Evolutionary conservation across 2,888 invertebrate species (phyloP), one percentile per base, ranked within the genome.

Genomic region (Fissipunctia ypsillon): DNA sequence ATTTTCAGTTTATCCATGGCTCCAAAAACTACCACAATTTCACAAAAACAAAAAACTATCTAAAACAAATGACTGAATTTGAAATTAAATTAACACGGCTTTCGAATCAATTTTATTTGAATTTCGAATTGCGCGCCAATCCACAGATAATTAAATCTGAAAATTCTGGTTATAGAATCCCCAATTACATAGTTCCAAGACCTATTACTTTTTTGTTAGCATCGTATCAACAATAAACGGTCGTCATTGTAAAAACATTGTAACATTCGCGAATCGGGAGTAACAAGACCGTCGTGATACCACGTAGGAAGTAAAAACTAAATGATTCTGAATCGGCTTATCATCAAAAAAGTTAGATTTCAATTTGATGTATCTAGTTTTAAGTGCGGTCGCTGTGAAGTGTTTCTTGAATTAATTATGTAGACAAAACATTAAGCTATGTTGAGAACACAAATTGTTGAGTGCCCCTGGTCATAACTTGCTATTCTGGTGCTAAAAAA

Each of bases 211-310:
- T 84, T 84, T 84, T 84, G 78, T 69, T 70, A 48, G 45, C 63
- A 60, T 72, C 67, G 41, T 78, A 86, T 85, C 76, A 84, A 84
- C 86, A 84, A 84, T 83, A 72, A 84, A 78, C 73, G n/a, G 57
- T 73, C 81, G 74, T 78, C 76, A 84, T 74, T 73, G 68, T 52
- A 78, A 79, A 83, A 85, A 73, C 63, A 52, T 61, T 69, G 66
- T 69, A 78, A 69, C 76, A 76, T 70, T 70, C 57, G 45, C 63
- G 63, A 66, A 67, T 72, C 59, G 69, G 59, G 84, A 80, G 72
- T 75, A 83, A 72, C 84, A 84, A 84, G 84, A 80, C 73, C 86
- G 60, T 71, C 68, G 50, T 67, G 60, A 83, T 73, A 68, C 50
- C 50, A 66, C 74, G 43, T 28, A 83, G 74, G 84, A 80, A 84